Percentiles rank a stretch among this genome's conserved stretches.
phyloP scores from a whole-genome alignment of 2,113 vertebrate species.

The Sorex fumeus region DNA sequence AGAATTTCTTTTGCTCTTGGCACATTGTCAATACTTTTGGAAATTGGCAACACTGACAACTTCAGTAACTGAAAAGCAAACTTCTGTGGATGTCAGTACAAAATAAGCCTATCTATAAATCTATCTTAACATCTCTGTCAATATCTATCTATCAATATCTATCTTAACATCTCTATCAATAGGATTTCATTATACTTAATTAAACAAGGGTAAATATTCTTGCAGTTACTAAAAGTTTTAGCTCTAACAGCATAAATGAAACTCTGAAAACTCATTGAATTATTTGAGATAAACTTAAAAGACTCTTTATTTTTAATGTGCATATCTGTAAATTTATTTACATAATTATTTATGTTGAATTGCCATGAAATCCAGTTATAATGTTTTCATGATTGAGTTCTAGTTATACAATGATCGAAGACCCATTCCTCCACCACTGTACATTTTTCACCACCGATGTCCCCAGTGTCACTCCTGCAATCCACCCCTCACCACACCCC shows the following conservation, averaged over 20 bases:
- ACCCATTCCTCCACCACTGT: no score
- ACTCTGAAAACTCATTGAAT: background rate
- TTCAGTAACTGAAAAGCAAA: background rate
- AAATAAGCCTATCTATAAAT: background rate
- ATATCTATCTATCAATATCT: background rate
- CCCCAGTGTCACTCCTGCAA: no score
- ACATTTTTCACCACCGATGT: no score
- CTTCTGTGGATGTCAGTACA: background rate
- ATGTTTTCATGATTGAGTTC: no score
- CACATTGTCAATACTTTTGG: background rate
- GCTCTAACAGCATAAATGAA: background rate
- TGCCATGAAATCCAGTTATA: no score
- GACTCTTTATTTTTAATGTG: background rate
- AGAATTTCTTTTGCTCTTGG: background rate
- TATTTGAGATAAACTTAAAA: background rate
- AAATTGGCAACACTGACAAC: background rate
- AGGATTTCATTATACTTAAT: no score
- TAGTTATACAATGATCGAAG: no score
- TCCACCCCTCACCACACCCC: no score
- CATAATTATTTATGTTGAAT: no score
- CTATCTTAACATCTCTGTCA: background rate
- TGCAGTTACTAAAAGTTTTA: background rate
- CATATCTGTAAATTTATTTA: background rate
- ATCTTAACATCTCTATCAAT: background rate
- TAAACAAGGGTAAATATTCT: no score